A percentile compares a stretch with the other conserved stretches of the same genome.
Evolutionary conservation across 2,113 vertebrate genomes (phyloP).

Genomic region (Solenodon paradoxus): DNA sequence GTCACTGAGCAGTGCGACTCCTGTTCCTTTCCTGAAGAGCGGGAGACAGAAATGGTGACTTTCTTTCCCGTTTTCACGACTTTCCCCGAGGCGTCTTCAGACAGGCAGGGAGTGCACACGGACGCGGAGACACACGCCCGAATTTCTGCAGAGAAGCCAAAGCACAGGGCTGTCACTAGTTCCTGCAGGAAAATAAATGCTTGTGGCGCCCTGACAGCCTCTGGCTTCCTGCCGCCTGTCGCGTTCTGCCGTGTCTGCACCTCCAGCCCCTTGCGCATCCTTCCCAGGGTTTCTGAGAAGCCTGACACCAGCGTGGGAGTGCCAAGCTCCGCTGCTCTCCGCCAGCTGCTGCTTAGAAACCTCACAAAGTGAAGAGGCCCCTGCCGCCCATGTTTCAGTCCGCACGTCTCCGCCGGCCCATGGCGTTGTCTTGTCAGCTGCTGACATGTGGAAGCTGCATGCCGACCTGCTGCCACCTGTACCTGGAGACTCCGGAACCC

Average conservation of each 20-base stretch:
- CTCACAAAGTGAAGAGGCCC: not conserved
- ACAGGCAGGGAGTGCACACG: accelerated
- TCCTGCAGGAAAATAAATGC: no score
- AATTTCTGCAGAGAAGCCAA: not conserved
- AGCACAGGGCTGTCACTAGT: not conserved
- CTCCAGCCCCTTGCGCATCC: no score
- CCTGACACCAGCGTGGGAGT: accelerated
- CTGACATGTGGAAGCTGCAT: accelerated
- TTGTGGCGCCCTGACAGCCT: accelerated
- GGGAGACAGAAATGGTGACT: not conserved
- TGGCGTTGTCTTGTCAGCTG: accelerated
- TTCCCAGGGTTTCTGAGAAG: not conserved
- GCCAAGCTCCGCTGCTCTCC: not conserved
- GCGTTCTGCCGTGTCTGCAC: no score
- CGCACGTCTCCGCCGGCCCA: no score
- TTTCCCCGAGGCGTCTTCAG: no score
- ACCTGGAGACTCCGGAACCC: not conserved
- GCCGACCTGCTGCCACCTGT: not conserved
- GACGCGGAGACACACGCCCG: not conserved
- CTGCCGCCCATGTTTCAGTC: no score
- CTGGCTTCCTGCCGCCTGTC: not conserved
- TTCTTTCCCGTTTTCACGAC: accelerated
- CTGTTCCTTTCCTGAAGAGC: not conserved
- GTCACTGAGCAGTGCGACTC: accelerated
- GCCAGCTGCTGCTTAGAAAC: not conserved